Evolutionary conservation across 2,113 vertebrate species (phyloP).

Genomic region (Balaeniceps rex): DNA sequence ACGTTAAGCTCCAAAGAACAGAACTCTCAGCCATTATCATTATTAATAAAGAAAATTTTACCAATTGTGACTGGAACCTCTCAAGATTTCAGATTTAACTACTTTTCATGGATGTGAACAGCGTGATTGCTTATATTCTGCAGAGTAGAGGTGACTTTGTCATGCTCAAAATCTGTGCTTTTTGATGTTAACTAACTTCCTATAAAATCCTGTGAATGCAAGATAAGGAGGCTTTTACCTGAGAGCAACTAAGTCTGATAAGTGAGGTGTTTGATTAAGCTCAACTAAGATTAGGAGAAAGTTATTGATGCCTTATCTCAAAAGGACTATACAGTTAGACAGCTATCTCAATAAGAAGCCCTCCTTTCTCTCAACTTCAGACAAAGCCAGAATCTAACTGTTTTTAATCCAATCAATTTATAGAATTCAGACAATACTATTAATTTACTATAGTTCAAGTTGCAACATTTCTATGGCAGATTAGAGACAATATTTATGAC

Average conservation of each 20-base stretch:
- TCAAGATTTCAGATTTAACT: neutral
- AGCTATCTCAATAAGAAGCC: constrained; percentile 19
- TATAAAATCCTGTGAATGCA: constrained; percentile 31
- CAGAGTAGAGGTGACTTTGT: constrained; percentile 36
- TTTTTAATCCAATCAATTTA: constrained; percentile 17
- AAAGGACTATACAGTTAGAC: constrained; percentile 14
- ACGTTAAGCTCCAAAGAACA: neutral
- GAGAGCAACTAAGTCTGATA: constrained; percentile 34
- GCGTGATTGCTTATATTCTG: neutral
- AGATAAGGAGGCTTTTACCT: constrained; percentile 52
- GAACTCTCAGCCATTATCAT: neutral
- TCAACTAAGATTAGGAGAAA: constrained; percentile 43
- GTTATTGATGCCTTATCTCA: constrained; percentile 55
- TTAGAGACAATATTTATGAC: neutral
- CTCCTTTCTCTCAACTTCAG: neutral
- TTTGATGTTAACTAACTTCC: constrained; percentile 57
- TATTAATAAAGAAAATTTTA: neutral
- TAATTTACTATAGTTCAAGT: neutral
- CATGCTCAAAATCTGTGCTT: constrained; percentile 1
- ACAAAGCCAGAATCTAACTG: constrained; percentile 26
- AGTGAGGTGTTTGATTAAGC: constrained; percentile 50
- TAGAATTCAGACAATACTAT: neutral
- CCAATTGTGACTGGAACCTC: neutral
- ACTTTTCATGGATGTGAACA: neutral
- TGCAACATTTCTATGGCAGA: neutral